A percentile compares a stretch with the other conserved stretches of the same genome.
These are phyloP conservation scores for Leptopilina clavipes DNA, from an alignment of 1,140 invertebrate genomes.

Conservation along the genomic window DNA sequence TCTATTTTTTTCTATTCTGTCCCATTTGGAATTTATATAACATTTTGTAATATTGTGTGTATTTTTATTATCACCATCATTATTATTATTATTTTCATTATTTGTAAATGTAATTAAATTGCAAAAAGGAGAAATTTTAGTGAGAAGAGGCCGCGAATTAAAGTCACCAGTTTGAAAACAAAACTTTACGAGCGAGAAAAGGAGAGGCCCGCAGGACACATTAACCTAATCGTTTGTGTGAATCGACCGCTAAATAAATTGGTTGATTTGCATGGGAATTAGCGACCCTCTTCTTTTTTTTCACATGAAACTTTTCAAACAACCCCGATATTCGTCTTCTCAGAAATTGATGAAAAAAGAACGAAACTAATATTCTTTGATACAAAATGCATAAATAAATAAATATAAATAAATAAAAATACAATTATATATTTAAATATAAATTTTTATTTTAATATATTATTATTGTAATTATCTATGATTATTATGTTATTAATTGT, in stretches of 20 bases:
- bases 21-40: no score
- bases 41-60: no score
- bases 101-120: background rate
- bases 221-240: slow-evolving; percentile 67
- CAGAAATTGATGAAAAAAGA: background rate
- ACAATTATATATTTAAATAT: no score
- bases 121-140: slow-evolving; percentile 20
- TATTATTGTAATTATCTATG: no score
- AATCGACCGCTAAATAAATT: slow-evolving; percentile 69
- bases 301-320: slow-evolving; percentile 36
- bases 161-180: slow-evolving; percentile 47
- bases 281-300: slow-evolving; percentile 53
- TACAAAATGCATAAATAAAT: no score
- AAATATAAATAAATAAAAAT: no score
- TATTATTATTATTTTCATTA: background rate
- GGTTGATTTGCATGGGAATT: slow-evolving; percentile 72
- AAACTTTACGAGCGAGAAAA: slow-evolving; percentile 52
- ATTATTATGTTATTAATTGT: no score
- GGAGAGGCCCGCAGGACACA: slow-evolving; percentile 43
- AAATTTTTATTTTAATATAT: no score
- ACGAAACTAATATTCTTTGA: background rate
- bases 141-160: slow-evolving; percentile 54
- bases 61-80: no score
- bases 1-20: no score
- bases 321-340: background rate